A percentile compares a stretch with the other conserved stretches of the same genome.
These are phyloP conservation scores for Diachrysia chrysitis DNA, from an alignment of 2,888 invertebrate genomes.

Conservation along the genomic window DNA sequence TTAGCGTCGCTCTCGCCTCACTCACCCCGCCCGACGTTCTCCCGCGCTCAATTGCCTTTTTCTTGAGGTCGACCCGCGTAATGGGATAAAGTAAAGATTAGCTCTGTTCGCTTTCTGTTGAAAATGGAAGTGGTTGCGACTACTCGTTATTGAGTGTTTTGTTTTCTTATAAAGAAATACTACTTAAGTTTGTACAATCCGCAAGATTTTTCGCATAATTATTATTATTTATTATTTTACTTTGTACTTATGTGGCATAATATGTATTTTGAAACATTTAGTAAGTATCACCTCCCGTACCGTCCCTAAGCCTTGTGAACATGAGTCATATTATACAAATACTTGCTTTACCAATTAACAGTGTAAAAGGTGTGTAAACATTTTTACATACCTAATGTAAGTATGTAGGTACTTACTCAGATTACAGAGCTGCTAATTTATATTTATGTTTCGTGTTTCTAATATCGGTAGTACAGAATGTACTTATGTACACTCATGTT, in stretches of 20 bases:
- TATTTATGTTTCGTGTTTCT: constrained; percentile 32
- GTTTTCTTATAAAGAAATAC: constrained; percentile 44
- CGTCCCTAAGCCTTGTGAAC: neutral
- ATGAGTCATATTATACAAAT: neutral
- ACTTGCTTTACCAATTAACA: neutral
- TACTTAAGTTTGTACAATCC: neutral
- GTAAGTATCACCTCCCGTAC: neutral
- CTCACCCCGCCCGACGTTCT: constrained; percentile 62
- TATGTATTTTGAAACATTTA: neutral
- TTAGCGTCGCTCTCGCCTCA: constrained; percentile 66
- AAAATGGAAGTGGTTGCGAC: constrained; percentile 77
- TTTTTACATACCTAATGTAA: constrained; percentile 1
- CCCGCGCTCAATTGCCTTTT: constrained; percentile 84
- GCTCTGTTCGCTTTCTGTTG: constrained; percentile 79
- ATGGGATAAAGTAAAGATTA: constrained; percentile 86
- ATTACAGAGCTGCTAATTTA: constrained; percentile 26
- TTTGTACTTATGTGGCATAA: neutral
- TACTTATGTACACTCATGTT: constrained; percentile 15
- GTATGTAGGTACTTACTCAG: neutral
- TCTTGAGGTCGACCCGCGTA: constrained; percentile 84
- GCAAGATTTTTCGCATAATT: neutral
- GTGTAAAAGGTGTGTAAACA: neutral
- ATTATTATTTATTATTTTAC: neutral
- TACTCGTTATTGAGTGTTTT: constrained; percentile 66
- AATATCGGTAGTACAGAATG: constrained; percentile 27